Conservation (phyloP, 2,888 invertebrate genomes). For the Rhimphoctona megacephalus region DNA sequence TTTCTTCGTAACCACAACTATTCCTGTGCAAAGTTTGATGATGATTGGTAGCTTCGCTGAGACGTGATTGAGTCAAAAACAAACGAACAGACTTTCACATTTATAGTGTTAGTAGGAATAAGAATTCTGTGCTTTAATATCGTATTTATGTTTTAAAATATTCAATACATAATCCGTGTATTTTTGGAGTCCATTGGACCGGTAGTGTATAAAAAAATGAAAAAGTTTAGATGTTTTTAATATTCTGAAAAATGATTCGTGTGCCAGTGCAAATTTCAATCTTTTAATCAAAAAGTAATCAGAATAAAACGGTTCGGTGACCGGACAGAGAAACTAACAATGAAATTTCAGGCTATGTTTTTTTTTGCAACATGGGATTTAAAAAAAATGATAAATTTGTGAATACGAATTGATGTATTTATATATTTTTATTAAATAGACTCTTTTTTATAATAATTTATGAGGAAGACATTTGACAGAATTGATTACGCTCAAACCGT, state of each 20-base stretch:
- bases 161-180: no score
- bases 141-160: not conserved
- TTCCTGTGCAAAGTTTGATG: not conserved
- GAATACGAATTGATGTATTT: not conserved
- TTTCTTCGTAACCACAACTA: not conserved
- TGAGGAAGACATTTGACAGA: conserved; percentile 53
- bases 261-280: not conserved
- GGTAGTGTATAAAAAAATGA: no score
- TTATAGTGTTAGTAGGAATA: not conserved
- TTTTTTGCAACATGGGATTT: not conserved
- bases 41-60: not conserved
- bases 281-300: not conserved
- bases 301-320: not conserved
- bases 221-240: no score
- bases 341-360: not conserved
- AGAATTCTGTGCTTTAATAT: not conserved
- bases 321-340: not conserved
- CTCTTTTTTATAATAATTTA: conserved; percentile 29
- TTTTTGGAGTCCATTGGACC: no score
- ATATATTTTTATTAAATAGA: conserved; percentile 45
- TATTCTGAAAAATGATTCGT: not conserved
- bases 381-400: not conserved
- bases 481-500: conserved; percentile 1
- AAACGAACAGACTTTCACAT: not conserved
- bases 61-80: not conserved